Percentiles rank a stretch among this genome's conserved stretches.
phyloP scores from a whole-genome alignment of 2,113 vertebrate species.

The Pterocles gutturalis region DNA sequence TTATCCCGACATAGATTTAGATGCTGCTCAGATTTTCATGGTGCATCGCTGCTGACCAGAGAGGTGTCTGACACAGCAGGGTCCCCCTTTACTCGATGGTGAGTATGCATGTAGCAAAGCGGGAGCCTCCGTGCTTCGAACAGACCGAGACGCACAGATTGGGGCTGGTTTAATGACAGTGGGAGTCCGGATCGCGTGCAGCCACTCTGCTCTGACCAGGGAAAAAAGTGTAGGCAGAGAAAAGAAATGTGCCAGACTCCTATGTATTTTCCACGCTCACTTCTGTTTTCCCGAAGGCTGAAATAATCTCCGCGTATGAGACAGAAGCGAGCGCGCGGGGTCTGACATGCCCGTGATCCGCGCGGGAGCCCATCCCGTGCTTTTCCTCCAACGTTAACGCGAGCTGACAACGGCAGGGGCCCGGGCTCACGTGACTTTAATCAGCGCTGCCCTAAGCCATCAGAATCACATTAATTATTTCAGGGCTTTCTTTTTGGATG shows the following conservation, averaged over 20 bases:
- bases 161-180: not conserved
- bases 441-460: slow-evolving; percentile 58
- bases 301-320: slow-evolving; percentile 28
- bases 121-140: not conserved
- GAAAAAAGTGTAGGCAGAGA: not conserved
- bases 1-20: not conserved
- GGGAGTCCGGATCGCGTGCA: accelerated
- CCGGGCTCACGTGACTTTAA: slow-evolving; percentile 72
- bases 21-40: not conserved
- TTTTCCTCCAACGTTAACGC: slow-evolving; percentile 66
- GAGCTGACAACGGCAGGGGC: slow-evolving; percentile 79
- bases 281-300: slow-evolving; percentile 61
- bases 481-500: slow-evolving; percentile 61
- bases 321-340: not conserved
- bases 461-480: slow-evolving; percentile 72
- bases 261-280: not conserved
- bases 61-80: not conserved
- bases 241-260: not conserved
- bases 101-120: accelerated
- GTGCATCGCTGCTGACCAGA: not conserved
- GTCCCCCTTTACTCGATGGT: not conserved
- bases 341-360: slow-evolving; percentile 40
- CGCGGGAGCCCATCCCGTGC: slow-evolving; percentile 6
- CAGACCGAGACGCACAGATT: not conserved
- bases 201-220: not conserved